Evolutionary conservation across 2,113 vertebrate genomes (phyloP).

Genomic region (Chaetorhynchus papuensis): DNA sequence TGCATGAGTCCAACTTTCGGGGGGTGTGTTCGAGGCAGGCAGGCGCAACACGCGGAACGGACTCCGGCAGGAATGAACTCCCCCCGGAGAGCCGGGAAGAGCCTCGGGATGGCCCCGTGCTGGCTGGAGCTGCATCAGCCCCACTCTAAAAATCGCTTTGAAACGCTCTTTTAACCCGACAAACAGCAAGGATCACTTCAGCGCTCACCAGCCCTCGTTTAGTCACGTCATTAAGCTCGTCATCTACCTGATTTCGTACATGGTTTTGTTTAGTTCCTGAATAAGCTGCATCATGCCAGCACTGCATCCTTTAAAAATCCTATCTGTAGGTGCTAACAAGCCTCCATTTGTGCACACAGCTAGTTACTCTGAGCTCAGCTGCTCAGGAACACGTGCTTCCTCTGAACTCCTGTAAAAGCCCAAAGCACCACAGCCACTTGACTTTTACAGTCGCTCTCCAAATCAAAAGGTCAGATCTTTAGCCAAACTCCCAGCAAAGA

Average conservation of each 20-base stretch:
- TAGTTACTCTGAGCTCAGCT: background rate
- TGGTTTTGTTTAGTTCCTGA: background rate
- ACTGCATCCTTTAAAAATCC: background rate
- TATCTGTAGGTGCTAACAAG: background rate
- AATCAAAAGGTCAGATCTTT: background rate
- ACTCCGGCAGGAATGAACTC: constrained; percentile 69
- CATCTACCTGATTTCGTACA: background rate
- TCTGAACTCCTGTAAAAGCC: background rate
- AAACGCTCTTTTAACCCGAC: background rate
- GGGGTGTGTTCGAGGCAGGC: constrained; percentile 68
- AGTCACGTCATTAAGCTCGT: background rate
- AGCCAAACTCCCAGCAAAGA: background rate
- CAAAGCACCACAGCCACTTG: background rate
- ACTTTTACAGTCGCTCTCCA: background rate
- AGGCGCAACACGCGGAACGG: constrained; percentile 76
- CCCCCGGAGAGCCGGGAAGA: background rate
- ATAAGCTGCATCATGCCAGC: background rate
- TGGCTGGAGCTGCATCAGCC: background rate
- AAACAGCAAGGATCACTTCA: background rate
- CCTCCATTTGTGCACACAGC: background rate
- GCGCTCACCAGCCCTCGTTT: background rate
- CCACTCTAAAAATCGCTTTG: background rate
- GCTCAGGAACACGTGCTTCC: background rate
- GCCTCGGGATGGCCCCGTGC: background rate
- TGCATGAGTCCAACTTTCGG: constrained; percentile 84